phyloP scores from a whole-genome alignment of 2,113 vertebrate genomes.

The Microcebus lehilahytsara region DNA sequence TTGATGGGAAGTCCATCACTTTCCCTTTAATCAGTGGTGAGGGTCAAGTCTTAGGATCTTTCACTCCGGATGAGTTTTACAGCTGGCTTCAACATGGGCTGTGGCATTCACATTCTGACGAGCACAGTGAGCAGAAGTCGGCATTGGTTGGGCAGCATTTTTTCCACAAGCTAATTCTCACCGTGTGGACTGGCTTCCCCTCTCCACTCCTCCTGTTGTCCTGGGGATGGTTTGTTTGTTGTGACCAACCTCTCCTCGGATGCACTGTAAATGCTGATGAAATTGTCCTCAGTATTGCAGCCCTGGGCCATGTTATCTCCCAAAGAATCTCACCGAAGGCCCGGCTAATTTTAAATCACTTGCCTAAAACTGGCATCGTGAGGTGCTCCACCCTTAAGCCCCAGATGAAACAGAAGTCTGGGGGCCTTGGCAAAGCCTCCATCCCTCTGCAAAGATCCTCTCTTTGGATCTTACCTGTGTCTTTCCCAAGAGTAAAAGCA shows the following conservation, averaged over 20 bases:
- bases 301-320: slow-evolving; percentile 15
- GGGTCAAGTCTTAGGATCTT: not conserved
- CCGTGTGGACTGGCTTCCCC: not conserved
- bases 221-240: slow-evolving; percentile 74
- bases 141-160: not conserved
- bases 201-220: slow-evolving; percentile 55
- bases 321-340: not conserved
- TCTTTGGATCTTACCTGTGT: not conserved
- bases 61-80: not conserved
- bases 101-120: not conserved
- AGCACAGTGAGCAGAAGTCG: not conserved
- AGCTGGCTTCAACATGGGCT: not conserved
- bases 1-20: not conserved
- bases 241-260: slow-evolving; percentile 49
- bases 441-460: not conserved
- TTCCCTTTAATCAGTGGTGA: not conserved
- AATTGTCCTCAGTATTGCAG: slow-evolving; percentile 35
- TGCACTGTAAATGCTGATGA: slow-evolving; percentile 30
- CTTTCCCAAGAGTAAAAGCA: not conserved
- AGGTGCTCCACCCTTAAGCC: not conserved
- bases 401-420: not conserved
- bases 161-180: slow-evolving; percentile 56
- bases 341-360: slow-evolving; percentile 30
- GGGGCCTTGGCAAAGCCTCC: not conserved
- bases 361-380: not conserved